Evolutionary conservation across 2,888 invertebrate species (phyloP), one percentile per base, ranked within the genome.

Genomic region (Agriopis marginaria): DNA sequence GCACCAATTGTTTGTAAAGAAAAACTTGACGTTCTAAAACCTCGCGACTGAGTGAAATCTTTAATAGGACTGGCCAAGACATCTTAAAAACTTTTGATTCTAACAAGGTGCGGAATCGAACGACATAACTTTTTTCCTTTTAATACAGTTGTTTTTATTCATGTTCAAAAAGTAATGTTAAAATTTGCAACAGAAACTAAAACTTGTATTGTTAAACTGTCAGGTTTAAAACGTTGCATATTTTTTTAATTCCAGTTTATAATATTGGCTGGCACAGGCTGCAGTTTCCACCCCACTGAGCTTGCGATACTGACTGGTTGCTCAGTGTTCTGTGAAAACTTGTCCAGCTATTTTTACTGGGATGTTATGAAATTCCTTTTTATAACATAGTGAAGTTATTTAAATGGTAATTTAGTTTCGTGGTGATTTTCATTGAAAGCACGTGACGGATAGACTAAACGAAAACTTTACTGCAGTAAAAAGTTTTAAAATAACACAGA

Each of bases 201-300:
- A 2, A 50, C n/a, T 10, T 50, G 17, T 9, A 32, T 3, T 32
- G 32, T 32, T 32, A 32, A 32, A 12, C 47, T 8, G 12, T 8
- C 12, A n/a, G 7, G 39, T 54, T 54, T n/a, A 54, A 39, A n/a
- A 8, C 9, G n/a, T 12, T 54, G 39, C 7, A 51, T 4, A 58
- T 39, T 55, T 55, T 53, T 67, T 63, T 62, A 50, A 67, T 67
- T 62, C 56, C 50, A 51, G 14, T 68, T 58, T 58, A 63, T 59
- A 58, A 68, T 58, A 68, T 40, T 40, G 68, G 53, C 63, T 40
- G 68, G 53, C 63, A 50, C 67, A 56, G 49, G 32, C 67, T 68
- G 63, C 60, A 54, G 53, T 68, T 63, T 68, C 63, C 68, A 39
- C 9, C 9, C 14, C 68, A 47, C 17, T 68, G 68, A 32, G 14